phyloP scores from a whole-genome alignment of 35 echinoderm and acorn worm species.

The Lytechinus variegatus region DNA sequence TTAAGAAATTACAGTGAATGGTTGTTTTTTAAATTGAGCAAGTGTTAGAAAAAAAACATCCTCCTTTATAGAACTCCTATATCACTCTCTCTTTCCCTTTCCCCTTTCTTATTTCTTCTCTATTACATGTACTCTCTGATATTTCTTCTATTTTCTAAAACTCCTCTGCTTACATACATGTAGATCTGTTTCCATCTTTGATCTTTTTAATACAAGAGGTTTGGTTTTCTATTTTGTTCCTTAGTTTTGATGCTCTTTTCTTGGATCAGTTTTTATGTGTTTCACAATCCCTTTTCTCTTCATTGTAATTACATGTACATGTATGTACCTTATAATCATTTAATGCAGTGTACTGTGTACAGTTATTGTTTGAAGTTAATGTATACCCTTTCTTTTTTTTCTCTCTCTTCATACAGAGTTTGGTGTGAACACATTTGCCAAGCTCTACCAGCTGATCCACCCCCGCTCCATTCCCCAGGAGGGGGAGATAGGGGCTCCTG shows the following conservation, averaged over 20 bases:
- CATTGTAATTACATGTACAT: background rate
- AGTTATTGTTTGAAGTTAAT: background rate
- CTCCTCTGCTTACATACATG: too few species aligned
- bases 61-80: background rate
- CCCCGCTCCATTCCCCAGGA: background rate
- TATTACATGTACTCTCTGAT: background rate
- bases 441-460: background rate
- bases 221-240: too few species aligned
- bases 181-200: background rate
- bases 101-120: background rate
- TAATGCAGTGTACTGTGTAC: background rate
- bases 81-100: background rate
- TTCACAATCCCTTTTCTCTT: background rate
- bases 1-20: too few species aligned
- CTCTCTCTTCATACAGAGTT: background rate
- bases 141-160: background rate
- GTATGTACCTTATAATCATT: background rate
- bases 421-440: background rate
- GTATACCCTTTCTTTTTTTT: background rate
- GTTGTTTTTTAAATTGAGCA: too few species aligned
- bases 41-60: background rate
- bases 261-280: background rate
- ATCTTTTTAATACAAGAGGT: too few species aligned
- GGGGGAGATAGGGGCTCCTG: background rate
- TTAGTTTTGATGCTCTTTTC: background rate